Conservation (phyloP, 2,797 vertebrate species). For the Eulemur rubriventer region DNA sequence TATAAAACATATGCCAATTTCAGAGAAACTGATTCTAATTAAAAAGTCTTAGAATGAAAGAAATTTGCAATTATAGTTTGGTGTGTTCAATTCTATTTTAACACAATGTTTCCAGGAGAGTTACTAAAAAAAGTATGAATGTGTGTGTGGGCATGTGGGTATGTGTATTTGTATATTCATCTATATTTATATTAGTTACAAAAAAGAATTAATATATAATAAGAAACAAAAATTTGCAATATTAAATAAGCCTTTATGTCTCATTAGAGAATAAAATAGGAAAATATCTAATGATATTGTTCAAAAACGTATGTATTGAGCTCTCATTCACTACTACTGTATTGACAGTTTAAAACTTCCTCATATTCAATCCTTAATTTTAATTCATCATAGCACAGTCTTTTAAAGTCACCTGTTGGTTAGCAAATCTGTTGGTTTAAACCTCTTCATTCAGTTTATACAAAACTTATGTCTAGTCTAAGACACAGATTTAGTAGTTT, state of each 20-base stretch:
- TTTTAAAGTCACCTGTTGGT: neutral
- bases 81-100: neutral
- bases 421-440: constrained; percentile 10
- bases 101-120: neutral
- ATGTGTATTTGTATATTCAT: neutral
- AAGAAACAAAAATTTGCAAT: neutral
- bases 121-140: neutral
- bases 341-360: neutral
- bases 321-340: neutral
- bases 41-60: constrained; percentile 29
- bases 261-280: neutral
- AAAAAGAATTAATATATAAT: neutral
- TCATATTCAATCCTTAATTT: neutral
- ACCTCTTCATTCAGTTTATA: neutral
- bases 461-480: neutral
- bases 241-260: neutral
- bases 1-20: neutral
- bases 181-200: neutral
- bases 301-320: neutral
- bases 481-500: constrained; percentile 40
- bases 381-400: neutral
- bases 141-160: fast-evolving
- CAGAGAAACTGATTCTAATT: neutral
- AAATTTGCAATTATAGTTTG: neutral
- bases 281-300: neutral